Base-by-base conservation (phyloP, 2,113 vertebrate species). In the Clinocottus analis region DNA sequence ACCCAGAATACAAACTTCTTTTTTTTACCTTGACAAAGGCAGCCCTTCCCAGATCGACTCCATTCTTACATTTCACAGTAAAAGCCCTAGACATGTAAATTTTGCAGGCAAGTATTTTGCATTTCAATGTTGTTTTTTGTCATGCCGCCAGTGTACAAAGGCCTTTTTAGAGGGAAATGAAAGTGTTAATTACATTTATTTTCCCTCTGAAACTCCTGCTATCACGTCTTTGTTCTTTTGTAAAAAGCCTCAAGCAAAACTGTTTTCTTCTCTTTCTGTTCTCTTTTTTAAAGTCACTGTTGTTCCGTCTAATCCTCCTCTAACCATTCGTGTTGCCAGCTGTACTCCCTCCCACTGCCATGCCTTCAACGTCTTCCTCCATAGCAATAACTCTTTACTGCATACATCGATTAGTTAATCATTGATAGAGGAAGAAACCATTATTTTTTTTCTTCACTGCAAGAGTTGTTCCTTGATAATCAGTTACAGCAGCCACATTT, bases 371-470 rank as follows among this genome's bases (percentile, higher is more conserved):
- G 0, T 1, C 23, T 72, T 21, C 4, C 27, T 51, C 33, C 23
- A 21, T 64, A 14, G 35, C 60, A 64, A 7, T 55, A 49, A 75
- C 37, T 43, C 29, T 39, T 47, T 14, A 10, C 47, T 17, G 14
- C 33, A 51, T 64, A 25, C 70, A 72, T 75, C 43, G 64, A 81
- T 58, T 16, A 77, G 70, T 77, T 77, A 79, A 86, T 23, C 74
- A 61, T 19, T 72, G 79, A 62, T 49, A 64, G 13, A 13, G 10
- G 29, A 67, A 33, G 25, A 79, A 71, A 33, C 37, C 0, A 17
- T 66, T 27, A 21, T n/a, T 51, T 21, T 85, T 73, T 25, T 27
- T 12, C n/a, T 71, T 39, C 49, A 64, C 72, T 41, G 56, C 43
- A 75, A 2, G 33, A 39, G 71, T 21, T 67, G 33, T 64, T 11